Evolutionary conservation across 2,113 vertebrate genomes (phyloP).

Genomic region (Bos taurus): DNA sequence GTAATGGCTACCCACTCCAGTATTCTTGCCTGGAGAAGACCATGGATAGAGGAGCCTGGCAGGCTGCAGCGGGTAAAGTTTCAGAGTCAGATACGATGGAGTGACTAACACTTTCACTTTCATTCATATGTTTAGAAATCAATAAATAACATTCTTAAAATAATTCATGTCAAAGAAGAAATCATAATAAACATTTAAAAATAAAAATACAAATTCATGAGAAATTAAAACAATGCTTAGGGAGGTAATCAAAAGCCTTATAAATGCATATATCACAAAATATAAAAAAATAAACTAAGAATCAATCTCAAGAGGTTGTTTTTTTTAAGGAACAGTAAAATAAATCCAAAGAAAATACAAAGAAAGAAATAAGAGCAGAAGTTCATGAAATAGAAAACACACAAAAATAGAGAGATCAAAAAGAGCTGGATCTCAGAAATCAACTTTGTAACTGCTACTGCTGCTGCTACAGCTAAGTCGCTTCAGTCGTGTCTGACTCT

Average conservation of each 20-base stretch:
- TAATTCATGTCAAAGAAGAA: slow-evolving; percentile 1
- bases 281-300: slow-evolving; percentile 6
- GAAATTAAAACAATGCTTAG: slow-evolving; percentile 25
- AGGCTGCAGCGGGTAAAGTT: background rate
- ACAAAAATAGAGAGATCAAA: background rate
- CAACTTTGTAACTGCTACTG: background rate
- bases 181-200: slow-evolving; percentile 32
- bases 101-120: background rate
- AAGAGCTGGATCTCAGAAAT: background rate
- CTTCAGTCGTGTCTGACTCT: too few relatives aligned
- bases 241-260: background rate
- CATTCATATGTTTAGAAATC: background rate
- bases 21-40: background rate
- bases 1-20: background rate
- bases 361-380: slow-evolving; percentile 18
- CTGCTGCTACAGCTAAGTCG: too few relatives aligned
- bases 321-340: background rate
- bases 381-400: slow-evolving; percentile 7
- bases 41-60: background rate
- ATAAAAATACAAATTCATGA: slow-evolving; percentile 23
- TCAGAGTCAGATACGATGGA: background rate
- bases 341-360: background rate
- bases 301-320: background rate
- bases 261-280: background rate
- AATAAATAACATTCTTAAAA: background rate